Conservation (phyloP, 2,888 invertebrate genomes). For the Ptychoptera albimana region DNA sequence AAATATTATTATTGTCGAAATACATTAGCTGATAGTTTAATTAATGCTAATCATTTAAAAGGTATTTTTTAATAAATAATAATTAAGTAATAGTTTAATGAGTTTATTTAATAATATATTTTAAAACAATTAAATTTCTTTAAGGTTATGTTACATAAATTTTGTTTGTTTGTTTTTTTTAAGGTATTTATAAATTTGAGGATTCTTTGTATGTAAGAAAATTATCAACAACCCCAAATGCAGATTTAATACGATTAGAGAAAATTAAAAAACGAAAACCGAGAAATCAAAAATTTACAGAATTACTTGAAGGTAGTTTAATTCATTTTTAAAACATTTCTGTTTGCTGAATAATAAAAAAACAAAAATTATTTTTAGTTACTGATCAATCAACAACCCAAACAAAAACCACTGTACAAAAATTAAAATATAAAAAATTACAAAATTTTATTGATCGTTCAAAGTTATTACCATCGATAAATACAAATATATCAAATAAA, state of each 20-base stretch:
- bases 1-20: background rate
- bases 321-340: conserved; percentile 3
- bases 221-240: conserved; percentile 15
- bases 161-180: background rate
- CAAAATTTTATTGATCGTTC: conserved; percentile 38
- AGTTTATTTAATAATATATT: too few species aligned
- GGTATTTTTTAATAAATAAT: too few species aligned
- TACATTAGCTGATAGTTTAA: background rate
- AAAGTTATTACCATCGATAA: conserved; percentile 1
- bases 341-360: conserved; percentile 7
- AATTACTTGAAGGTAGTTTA: conserved; percentile 46
- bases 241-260: conserved; percentile 18
- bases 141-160: background rate
- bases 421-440: conserved; percentile 47
- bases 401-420: conserved; percentile 49
- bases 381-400: conserved; percentile 44
- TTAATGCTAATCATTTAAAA: background rate
- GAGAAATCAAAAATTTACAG: conserved; percentile 44
- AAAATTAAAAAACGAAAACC: conserved; percentile 33
- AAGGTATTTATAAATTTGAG: background rate
- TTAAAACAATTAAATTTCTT: background rate
- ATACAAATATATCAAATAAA: background rate
- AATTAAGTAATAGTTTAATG: too few species aligned
- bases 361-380: conserved; percentile 39
- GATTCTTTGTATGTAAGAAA: background rate